phyloP scores from a whole-genome alignment of 2,888 invertebrate genomes.

The Hyposoter dolosus region DNA sequence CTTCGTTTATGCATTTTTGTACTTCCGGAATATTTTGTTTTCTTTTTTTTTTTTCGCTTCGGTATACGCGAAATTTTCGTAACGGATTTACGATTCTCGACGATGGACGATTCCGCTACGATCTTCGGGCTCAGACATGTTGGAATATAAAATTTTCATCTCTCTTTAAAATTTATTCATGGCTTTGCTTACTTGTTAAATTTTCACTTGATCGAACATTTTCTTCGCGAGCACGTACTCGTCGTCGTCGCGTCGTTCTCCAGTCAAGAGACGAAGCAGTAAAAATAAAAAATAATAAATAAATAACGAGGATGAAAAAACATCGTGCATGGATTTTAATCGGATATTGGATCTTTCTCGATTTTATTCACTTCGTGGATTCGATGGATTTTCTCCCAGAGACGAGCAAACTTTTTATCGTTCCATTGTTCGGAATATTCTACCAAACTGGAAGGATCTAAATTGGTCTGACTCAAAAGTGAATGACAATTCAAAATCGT shows the following conservation, averaged over 20 bases:
- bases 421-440: conserved; percentile 6
- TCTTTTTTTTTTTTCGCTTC: background rate
- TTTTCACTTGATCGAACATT: conserved; percentile 57
- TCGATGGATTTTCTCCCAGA: background rate
- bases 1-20: background rate
- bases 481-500: background rate
- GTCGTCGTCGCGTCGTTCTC: background rate
- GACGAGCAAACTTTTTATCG: conserved; percentile 25
- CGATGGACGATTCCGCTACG: conserved; percentile 2
- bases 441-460: background rate
- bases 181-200: conserved; percentile 21
- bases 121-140: conserved; percentile 11
- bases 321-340: background rate
- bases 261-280: background rate
- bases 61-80: background rate
- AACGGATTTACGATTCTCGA: conserved; percentile 14
- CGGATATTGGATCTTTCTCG: conserved; percentile 14
- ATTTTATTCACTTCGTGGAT: background rate
- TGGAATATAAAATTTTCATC: conserved; percentile 57
- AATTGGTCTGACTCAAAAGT: background rate
- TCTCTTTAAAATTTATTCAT: conserved; percentile 15
- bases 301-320: conserved; percentile 7
- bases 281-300: conserved; percentile 14
- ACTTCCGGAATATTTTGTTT: background rate
- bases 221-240: conserved; percentile 27